Conservation (phyloP, 2,113 vertebrate species). For the Phodopus roborovskii region DNA sequence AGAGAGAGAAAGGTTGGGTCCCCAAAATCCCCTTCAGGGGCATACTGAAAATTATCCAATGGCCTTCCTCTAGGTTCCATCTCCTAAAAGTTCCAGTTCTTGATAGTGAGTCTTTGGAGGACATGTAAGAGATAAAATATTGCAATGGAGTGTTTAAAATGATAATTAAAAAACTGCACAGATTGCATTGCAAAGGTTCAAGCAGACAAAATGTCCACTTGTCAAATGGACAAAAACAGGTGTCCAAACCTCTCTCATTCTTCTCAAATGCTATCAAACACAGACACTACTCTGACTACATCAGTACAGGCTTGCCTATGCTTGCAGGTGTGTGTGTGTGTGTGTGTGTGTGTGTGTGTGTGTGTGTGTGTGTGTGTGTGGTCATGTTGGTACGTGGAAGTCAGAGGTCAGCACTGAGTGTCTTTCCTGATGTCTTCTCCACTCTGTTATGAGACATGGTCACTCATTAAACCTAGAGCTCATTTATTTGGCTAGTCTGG, state of each 20-base stretch:
- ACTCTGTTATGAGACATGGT: background rate
- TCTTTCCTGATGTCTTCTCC: background rate
- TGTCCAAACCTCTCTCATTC: background rate
- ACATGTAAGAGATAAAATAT: background rate
- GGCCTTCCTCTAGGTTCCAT: background rate
- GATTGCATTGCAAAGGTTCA: background rate
- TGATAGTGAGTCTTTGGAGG: background rate
- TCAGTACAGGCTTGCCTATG: background rate
- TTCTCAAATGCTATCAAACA: background rate
- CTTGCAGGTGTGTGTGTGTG: background rate
- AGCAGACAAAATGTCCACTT: background rate
- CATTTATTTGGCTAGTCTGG: background rate
- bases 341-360: background rate
- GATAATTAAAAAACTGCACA: background rate
- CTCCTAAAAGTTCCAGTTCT: background rate
- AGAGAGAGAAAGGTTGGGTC: background rate
- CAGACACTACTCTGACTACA: background rate
- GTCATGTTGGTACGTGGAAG: background rate
- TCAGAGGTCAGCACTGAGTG: too few species aligned
- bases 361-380: background rate
- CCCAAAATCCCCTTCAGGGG: background rate
- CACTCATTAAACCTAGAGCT: background rate
- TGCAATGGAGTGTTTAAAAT: background rate
- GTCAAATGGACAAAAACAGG: conserved; percentile 23
- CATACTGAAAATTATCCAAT: background rate